Conservation (phyloP, 2,888 invertebrate genomes). For the Papilio protenor region DNA sequence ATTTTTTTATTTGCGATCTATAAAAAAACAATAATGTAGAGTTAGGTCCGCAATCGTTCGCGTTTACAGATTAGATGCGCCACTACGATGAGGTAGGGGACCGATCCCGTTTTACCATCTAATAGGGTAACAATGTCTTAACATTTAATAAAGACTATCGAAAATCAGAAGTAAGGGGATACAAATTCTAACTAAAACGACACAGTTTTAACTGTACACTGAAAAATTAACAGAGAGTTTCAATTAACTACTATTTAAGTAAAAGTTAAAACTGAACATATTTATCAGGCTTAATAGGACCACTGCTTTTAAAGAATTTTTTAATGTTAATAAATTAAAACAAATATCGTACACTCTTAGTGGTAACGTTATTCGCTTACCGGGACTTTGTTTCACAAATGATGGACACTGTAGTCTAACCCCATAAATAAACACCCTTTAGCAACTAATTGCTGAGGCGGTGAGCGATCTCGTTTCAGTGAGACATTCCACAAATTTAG, state of each 20-base stretch:
- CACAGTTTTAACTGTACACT: too few species aligned
- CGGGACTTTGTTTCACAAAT: slow-evolving; percentile 12
- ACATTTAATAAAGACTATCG: too few species aligned
- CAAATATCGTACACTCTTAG: not conserved
- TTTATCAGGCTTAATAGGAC: too few species aligned
- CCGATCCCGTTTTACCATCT: slow-evolving; percentile 45
- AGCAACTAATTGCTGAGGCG: slow-evolving; percentile 77
- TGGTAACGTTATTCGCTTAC: not conserved
- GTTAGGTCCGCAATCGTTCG: slow-evolving; percentile 67
- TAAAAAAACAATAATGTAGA: slow-evolving; percentile 78
- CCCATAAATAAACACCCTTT: slow-evolving; percentile 76
- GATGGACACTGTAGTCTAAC: slow-evolving; percentile 51
- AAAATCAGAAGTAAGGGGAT: too few species aligned
- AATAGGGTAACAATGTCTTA: slow-evolving; percentile 44
- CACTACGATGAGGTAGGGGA: slow-evolving; percentile 48
- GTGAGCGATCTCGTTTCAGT: slow-evolving; percentile 64
- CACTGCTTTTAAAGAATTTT: not conserved
- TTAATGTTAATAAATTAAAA: not conserved
- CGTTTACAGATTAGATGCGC: slow-evolving; percentile 64
- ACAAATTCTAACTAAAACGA: too few species aligned
- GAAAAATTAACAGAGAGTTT: too few species aligned
- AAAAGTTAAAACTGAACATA: too few species aligned
- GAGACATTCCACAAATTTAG: slow-evolving; percentile 59
- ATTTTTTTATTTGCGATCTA: slow-evolving; percentile 65
- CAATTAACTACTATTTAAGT: too few species aligned